A percentile compares a stretch with the other conserved stretches of the same genome.
Evolutionary conservation across 2,113 vertebrate genomes (phyloP).

Genomic region (Brienomyrus brachyistius): DNA sequence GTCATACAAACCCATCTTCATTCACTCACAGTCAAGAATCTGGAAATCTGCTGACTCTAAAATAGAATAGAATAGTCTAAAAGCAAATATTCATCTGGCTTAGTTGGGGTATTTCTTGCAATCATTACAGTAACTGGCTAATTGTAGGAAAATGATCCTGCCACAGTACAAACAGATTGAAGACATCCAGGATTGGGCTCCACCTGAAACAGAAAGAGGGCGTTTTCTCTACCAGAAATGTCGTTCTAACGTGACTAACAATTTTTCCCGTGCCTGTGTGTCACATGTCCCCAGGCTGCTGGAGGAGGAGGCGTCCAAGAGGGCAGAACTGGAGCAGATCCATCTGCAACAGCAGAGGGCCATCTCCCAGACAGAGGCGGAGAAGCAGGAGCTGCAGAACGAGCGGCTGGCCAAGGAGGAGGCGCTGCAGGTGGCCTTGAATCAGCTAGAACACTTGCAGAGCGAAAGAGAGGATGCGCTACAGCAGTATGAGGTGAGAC

Average conservation of each 20-base stretch:
- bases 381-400: slow-evolving; percentile 86
- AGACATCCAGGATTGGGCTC: not conserved
- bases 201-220: not conserved
- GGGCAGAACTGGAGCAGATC: slow-evolving; percentile 80
- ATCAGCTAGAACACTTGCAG: slow-evolving; percentile 79
- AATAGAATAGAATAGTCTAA: not conserved
- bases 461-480: slow-evolving; percentile 75
- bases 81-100: not conserved
- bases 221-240: not conserved
- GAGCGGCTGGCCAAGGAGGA: slow-evolving; percentile 73
- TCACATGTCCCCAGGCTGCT: slow-evolving; percentile 63
- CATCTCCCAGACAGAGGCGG: slow-evolving; percentile 80
- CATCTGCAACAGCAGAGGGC: slow-evolving; percentile 81
- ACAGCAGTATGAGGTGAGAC: slow-evolving; percentile 81
- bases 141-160: not conserved
- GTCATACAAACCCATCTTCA: not conserved
- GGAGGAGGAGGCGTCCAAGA: slow-evolving; percentile 84
- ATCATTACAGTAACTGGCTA: not conserved
- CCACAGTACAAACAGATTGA: not conserved
- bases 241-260: not conserved
- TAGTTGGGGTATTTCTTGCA: not conserved
- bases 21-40: not conserved
- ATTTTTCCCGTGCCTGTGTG: not conserved
- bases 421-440: slow-evolving; percentile 81
- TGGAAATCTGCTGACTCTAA: not conserved